Conservation (phyloP, 2,113 vertebrate species). For the Microtus pennsylvanicus region DNA sequence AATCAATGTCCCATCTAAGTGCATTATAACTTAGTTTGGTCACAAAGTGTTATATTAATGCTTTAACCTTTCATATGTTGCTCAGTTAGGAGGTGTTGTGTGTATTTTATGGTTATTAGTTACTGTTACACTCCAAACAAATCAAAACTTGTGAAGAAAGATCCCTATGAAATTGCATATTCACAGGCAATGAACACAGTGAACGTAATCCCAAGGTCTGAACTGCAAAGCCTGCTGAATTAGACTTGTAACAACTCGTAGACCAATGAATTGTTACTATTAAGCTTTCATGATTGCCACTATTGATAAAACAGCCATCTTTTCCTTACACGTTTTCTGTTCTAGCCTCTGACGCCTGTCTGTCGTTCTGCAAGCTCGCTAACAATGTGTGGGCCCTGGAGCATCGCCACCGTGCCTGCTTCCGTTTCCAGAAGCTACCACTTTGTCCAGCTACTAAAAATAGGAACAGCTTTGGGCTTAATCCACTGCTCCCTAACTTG, state of each 20-base stretch:
- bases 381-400: background rate
- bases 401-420: background rate
- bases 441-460: background rate
- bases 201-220: background rate
- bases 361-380: background rate
- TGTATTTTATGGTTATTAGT: background rate
- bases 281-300: background rate
- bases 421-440: background rate
- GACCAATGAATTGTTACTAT: background rate
- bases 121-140: background rate
- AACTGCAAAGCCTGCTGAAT: background rate
- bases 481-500: background rate
- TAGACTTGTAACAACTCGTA: background rate
- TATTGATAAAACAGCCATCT: slow-evolving; percentile 27
- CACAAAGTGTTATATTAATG: background rate
- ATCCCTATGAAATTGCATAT: background rate
- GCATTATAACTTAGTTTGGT: background rate
- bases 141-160: slow-evolving; percentile 31
- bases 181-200: background rate
- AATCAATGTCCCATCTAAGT: background rate
- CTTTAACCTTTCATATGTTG: background rate
- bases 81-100: background rate
- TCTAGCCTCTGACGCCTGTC: background rate
- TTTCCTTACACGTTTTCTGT: slow-evolving; percentile 11
- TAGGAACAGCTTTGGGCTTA: background rate